phyloP scores from a whole-genome alignment of 2,797 vertebrate genomes.

The Sebastes jordani region DNA sequence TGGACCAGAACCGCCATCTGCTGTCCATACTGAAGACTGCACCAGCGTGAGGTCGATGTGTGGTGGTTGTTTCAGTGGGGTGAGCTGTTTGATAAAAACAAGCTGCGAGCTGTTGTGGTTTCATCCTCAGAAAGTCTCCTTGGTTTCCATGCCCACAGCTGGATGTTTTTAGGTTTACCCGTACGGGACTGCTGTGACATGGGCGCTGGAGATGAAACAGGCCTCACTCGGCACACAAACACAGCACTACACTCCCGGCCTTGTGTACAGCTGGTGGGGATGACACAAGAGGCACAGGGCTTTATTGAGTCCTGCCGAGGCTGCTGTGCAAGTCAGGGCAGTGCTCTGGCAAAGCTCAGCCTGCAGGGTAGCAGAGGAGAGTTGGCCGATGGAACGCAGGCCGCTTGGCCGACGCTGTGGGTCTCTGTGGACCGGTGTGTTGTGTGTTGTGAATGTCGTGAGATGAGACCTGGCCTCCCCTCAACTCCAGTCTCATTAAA shows the following conservation, averaged over 20 bases:
- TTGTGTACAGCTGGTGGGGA: slow-evolving; percentile 74
- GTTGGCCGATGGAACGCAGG: slow-evolving; percentile 60
- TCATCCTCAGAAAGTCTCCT: slow-evolving; percentile 68
- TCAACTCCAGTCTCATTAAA: slow-evolving; percentile 43
- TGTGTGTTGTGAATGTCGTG: slow-evolving; percentile 56
- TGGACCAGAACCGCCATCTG: slow-evolving; percentile 70
- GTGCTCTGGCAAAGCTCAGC: slow-evolving; percentile 77
- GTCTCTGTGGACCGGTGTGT: slow-evolving; percentile 47
- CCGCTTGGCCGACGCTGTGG: slow-evolving; percentile 44
- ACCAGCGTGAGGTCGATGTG: slow-evolving; percentile 20
- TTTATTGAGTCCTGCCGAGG: slow-evolving; percentile 74
- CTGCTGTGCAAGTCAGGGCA: slow-evolving; percentile 58
- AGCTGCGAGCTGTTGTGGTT: slow-evolving; percentile 68
- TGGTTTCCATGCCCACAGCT: slow-evolving; percentile 75
- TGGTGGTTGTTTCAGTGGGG: slow-evolving; percentile 51
- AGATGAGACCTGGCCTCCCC: slow-evolving; percentile 59
- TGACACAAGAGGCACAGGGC: slow-evolving; percentile 75
- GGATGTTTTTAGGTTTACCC: slow-evolving; percentile 72
- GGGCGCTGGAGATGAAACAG: slow-evolving; percentile 79
- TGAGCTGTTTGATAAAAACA: slow-evolving; percentile 73
- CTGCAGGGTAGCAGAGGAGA: slow-evolving; percentile 53
- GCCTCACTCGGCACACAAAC: slow-evolving; percentile 74
- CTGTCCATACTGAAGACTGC: slow-evolving; percentile 55
- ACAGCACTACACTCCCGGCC: slow-evolving; percentile 70
- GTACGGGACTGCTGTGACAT: slow-evolving; percentile 63